A percentile compares a stretch with the other conserved stretches of the same genome.
phyloP scores from a whole-genome alignment of 2,797 vertebrate species.

The Chromobotia macracanthus region DNA sequence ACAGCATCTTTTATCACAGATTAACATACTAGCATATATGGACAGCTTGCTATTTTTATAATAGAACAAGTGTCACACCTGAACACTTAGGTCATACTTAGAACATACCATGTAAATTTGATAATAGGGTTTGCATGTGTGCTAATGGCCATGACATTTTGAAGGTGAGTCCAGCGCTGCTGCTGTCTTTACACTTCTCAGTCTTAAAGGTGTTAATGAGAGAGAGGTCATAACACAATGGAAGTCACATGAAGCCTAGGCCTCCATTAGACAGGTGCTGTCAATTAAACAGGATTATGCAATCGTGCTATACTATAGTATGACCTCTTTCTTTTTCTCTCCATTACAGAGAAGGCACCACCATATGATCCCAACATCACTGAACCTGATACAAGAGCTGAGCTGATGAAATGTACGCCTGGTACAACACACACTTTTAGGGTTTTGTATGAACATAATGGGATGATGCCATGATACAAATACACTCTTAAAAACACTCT shows the following conservation, averaged over 20 bases:
- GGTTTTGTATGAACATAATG: neutral
- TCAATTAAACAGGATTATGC: conserved; percentile 34
- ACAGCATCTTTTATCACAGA: neutral
- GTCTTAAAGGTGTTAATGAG: conserved; percentile 17
- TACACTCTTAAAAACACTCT: neutral
- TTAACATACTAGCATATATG: neutral
- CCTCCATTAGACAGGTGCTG: conserved; percentile 13
- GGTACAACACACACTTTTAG: neutral
- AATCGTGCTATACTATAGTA: conserved; percentile 6
- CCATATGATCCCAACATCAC: conserved; percentile 75
- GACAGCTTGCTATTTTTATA: neutral
- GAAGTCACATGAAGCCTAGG: conserved; percentile 6
- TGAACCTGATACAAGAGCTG: conserved; percentile 75
- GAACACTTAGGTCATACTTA: neutral
- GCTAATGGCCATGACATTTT: conserved; percentile 16
- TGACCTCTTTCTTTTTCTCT: conserved; percentile 10
- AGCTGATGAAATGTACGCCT: conserved; percentile 74
- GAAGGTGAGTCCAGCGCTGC: conserved; percentile 17
- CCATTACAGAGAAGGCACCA: conserved; percentile 64
- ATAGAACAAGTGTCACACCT: neutral
- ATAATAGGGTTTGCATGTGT: conserved; percentile 13
- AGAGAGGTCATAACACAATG: conserved; percentile 15
- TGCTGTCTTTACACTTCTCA: neutral
- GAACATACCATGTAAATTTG: conserved; percentile 14
- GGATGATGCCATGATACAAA: neutral